Evolutionary conservation across 2,888 invertebrate genomes (phyloP).

Genomic region (Brenthis ino): DNA sequence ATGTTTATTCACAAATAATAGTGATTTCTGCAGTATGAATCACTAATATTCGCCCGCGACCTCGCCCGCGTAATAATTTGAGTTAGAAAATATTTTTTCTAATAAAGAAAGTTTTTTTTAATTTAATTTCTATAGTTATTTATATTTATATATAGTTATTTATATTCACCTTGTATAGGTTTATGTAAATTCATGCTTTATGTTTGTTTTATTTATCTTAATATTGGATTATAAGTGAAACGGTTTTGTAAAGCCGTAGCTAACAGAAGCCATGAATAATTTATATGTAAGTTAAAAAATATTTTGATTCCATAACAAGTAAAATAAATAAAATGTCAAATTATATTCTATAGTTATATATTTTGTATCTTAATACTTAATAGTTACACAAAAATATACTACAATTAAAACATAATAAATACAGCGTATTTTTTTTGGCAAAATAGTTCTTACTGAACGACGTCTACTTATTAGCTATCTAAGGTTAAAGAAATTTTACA

Average conservation of each 20-base stretch:
- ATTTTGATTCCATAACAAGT: not conserved
- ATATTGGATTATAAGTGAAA: no score
- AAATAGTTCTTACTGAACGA: slow-evolving; percentile 41
- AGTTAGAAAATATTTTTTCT: no score
- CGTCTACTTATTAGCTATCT: slow-evolving; percentile 46
- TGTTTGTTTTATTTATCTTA: no score
- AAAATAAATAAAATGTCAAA: slow-evolving; percentile 30
- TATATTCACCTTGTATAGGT: no score
- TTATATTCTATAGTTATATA: slow-evolving; percentile 48
- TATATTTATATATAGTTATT: no score
- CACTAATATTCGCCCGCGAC: no score
- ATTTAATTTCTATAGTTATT: no score
- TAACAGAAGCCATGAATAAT: not conserved
- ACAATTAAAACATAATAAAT: slow-evolving; percentile 62
- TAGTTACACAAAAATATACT: slow-evolving; percentile 72
- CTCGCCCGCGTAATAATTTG: no score
- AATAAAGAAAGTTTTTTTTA: no score
- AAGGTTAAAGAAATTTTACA: slow-evolving; percentile 50
- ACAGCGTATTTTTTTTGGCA: slow-evolving; percentile 47
- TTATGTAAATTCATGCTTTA: no score
- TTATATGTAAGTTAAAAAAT: not conserved
- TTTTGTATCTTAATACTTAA: slow-evolving; percentile 48
- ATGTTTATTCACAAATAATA: not conserved
- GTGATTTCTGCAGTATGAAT: no score
- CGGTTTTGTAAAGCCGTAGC: no score